Evolutionary conservation across 2,888 invertebrate genomes (phyloP).

Genomic region (Ditula angustiorana): DNA sequence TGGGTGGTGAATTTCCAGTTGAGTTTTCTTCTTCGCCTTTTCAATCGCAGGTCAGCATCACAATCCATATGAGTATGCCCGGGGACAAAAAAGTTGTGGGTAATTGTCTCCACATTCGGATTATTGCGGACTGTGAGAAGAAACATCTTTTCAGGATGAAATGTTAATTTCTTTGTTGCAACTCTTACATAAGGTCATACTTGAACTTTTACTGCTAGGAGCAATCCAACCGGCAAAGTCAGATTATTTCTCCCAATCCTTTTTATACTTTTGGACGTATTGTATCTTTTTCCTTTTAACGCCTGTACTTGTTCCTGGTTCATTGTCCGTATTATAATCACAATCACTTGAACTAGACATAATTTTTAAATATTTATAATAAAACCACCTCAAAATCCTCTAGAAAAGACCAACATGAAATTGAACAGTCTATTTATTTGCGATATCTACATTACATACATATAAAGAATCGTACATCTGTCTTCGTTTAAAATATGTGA

Average conservation of each 20-base stretch:
- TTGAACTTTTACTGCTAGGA: background rate
- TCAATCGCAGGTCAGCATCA: conserved; percentile 21
- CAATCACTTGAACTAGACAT: no score
- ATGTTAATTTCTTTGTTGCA: background rate
- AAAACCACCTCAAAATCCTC: no score
- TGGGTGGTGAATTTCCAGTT: background rate
- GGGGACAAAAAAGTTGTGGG: conserved; percentile 33
- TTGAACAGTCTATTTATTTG: no score
- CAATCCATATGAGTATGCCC: conserved; percentile 40
- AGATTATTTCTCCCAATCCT: background rate
- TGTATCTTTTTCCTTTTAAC: no score
- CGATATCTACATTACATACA: no score
- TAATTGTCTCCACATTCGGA: background rate
- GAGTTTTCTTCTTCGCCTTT: conserved; percentile 26
- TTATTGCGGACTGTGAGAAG: conserved; percentile 8
- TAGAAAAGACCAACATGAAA: no score
- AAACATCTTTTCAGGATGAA: background rate
- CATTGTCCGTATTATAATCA: no score
- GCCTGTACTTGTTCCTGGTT: no score
- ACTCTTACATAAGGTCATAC: background rate
- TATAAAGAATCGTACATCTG: no score
- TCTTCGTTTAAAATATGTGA: no score
- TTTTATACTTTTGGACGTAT: no score
- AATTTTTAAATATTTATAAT: no score
- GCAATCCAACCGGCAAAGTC: background rate